Base-by-base conservation (phyloP, 2,888 invertebrate genomes). In the Tipula lateralis region DNA sequence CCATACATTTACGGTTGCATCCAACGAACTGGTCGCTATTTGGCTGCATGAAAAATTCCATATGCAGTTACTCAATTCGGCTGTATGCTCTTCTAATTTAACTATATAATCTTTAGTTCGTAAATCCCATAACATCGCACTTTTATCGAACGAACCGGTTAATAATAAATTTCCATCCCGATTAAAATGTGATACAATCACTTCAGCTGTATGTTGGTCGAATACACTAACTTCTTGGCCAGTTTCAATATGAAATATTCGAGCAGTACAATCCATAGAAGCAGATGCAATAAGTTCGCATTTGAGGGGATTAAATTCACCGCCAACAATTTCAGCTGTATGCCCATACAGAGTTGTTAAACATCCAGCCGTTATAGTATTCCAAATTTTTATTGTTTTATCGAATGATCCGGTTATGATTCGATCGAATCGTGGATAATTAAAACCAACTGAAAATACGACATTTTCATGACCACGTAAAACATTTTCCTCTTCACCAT, bases 321-420 rank as follows among this genome's bases (percentile, higher is more conserved):
- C 92, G 0, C 92, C 92, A 66, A 95, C 94, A 84, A 95, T 93
- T 90, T 96, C 96, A 0, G 93, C 95, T 0, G 91, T 91, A 88
- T 96, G 96, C 0, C 96, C 96, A 90, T 93, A 92, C 84, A 96
- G 91, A 0, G 94, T 94, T 82, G 92, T 91, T 84, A 94, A 90
- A 87, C 94, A 94, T 39, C 92, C 91, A 0, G 94, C 95, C 0
- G 91, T 93, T 84, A 91, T 91, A 0, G 94, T 91, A 85, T 93
- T 92, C 96, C 96, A 96, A 50, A 96, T 90, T 87, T 93, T 93
- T 0, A 94, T 94, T 0, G 95, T 94, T 88, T 94, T 95, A 89
- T 96, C 96, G 87, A 96, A 95, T 0, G 96, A 96, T 2, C 94
- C 95, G 0, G 96, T 96, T 86, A 96, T 90, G 6, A 96, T 92